Evolutionary conservation across 2,113 vertebrate species (phyloP).

Genomic region (Stomatorhinus ivindoensis): DNA sequence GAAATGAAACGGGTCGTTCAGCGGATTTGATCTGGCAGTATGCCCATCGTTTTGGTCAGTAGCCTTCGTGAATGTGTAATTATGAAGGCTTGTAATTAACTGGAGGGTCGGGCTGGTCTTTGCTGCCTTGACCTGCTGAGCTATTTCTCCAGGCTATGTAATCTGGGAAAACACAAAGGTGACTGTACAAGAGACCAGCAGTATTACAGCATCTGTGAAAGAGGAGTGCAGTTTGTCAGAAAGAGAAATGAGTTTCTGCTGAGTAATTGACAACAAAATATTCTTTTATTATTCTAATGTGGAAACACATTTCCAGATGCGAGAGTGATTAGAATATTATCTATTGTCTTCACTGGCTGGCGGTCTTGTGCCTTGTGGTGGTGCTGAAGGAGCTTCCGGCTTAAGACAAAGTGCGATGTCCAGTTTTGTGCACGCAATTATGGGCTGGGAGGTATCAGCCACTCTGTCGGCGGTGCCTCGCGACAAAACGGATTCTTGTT

Average conservation of each 20-base stretch:
- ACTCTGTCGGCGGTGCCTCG: too few species aligned
- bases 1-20: background rate
- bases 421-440: background rate
- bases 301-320: background rate
- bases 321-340: background rate
- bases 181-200: background rate
- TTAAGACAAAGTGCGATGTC: background rate
- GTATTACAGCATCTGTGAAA: background rate
- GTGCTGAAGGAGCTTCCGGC: background rate
- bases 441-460: background rate
- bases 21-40: background rate
- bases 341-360: background rate
- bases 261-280: background rate
- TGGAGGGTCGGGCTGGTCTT: background rate
- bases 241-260: background rate
- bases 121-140: background rate
- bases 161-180: background rate
- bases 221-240: background rate
- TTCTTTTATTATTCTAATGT: background rate
- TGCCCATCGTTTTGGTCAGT: background rate
- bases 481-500: background rate
- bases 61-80: background rate
- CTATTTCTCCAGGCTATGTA: background rate
- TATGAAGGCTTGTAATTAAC: background rate
- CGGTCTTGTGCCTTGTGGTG: background rate